Base-by-base conservation (phyloP, 2,888 invertebrate genomes). In the Clistopyga incitator region DNA sequence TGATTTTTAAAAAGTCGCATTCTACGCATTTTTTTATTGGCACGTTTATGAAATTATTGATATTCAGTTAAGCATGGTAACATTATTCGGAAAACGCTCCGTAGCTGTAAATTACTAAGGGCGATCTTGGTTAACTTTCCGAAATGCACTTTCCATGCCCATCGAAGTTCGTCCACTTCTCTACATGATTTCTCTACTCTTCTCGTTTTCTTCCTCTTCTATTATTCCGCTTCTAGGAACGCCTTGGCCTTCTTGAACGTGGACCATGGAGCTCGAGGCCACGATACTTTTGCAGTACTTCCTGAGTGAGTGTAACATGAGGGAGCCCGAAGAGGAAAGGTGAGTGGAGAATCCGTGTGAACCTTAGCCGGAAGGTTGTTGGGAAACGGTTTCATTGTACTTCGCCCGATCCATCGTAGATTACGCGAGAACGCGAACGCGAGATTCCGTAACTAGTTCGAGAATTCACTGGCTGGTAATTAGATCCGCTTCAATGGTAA, bases 401-500 rank as follows among this genome's bases (percentile, higher is more conserved):
- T 80, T 54, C 52, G 61, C 18, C 61, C 74, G 83, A 85, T 82
- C 75, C 78, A 59, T 59, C 75, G 59, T 74, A 81, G 84, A 84
- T 79, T 81, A 81, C 78, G 74, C 65, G 67, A 50, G 71, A 84
- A 29, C 50, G 56, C 64, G 45, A 79, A 54, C 47, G 64, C 34
- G 42, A 67, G 56, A 54, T 88, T 87, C 87, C 84, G 87, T 86
- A 88, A 89, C 84, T 86, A 88, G 88, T 85, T 68, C 81, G 77
- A 83, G 87, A 87, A 85, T 88, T 87, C 86, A n/a, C 75, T 47
- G 61, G 79, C 85, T 71, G 38, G 81, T 92, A 90, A 91, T 92
- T 91, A 89, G 89, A 89, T 90, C 88, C 88, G 88, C 88, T 89
- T 87, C 84, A 87, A 84, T 77, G 84, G 82, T 65, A 84, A 89